These are phyloP conservation scores for Microchrysa polita DNA, from an alignment of 2,888 invertebrate species.

Conservation along the genomic window DNA sequence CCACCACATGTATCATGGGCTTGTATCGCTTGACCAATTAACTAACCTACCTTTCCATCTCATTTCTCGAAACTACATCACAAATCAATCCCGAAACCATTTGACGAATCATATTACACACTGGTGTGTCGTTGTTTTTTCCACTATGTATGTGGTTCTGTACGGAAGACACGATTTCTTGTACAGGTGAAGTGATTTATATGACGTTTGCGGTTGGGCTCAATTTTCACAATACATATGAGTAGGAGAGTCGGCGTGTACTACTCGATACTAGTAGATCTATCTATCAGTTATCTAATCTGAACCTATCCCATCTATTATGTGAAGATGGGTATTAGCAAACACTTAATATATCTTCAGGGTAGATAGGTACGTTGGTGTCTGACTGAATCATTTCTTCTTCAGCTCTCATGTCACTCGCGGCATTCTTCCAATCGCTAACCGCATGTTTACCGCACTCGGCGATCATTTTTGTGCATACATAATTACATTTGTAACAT, in stretches of 20 bases:
- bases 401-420: too few species aligned
- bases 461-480: background rate
- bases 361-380: background rate
- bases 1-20: too few species aligned
- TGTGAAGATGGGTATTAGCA: background rate
- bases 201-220: constrained; percentile 9
- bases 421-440: too few species aligned
- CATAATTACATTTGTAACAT: constrained; percentile 9
- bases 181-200: constrained; percentile 22
- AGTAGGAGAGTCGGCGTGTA: too few species aligned
- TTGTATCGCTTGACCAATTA: background rate
- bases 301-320: background rate
- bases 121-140: background rate
- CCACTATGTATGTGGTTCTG: too few species aligned
- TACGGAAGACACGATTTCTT: background rate
- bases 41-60: constrained; percentile 3
- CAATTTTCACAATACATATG: background rate
- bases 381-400: background rate
- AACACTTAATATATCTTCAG: constrained; percentile 1
- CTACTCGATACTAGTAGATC: background rate
- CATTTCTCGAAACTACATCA: background rate
- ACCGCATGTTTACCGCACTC: too few species aligned
- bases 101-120: constrained; percentile 7
- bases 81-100: background rate
- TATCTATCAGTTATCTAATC: background rate